Base-by-base conservation (phyloP, 37 sponge, comb jelly and placozoan species). In the Tethya wilhelma region DNA sequence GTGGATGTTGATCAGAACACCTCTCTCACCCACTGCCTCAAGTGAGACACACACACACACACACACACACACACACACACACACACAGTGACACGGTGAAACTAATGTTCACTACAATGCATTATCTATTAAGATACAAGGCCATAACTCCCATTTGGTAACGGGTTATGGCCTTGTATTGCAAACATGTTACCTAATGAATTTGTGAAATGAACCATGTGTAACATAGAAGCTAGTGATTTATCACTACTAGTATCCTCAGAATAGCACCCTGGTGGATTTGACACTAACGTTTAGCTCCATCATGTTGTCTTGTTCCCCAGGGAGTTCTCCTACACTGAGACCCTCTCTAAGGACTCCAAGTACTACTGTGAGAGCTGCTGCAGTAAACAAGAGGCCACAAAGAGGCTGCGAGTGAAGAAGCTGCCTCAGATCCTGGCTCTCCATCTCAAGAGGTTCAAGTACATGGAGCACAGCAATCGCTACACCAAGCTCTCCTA, bases 301-400 rank as follows among this genome's bases (percentile, higher is more conserved):
- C 53, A 49, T 14, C 14, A 19, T 49, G 14, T 49, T 49, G 53
- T 49, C 53, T 49, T 49, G 14, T 19, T 0, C 25, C 39, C 26
- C 42, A 45, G 97, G 58, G 75, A 59, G 43, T 98, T 98, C 81
- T 93, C 94, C 29, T 64, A 74, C 23, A 87, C 86, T 40, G 99
- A 98, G 83, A 93, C 86, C 7, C 86, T 98, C 29, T 85, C 85
- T 20, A 64, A 82, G 5, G 90, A 93, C 68, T 87, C 76, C 67
- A 98, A 98, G 70, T 98, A 96, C 75, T 96, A 89, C 79, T 98
- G 99, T 79, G 99, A 98, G 74, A 64, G 86, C 44, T 98, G 99
- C 77, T 93, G 99, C 69, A 94, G 99, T 67, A 98, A 98, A 71
- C 97, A 96, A 63, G 99, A 98, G 65, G 99, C 97, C 17, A 90